Percentiles rank a stretch among this genome's conserved stretches.
phyloP scores from a whole-genome alignment of 2,888 invertebrate species.

The Antheraea yamamai region DNA sequence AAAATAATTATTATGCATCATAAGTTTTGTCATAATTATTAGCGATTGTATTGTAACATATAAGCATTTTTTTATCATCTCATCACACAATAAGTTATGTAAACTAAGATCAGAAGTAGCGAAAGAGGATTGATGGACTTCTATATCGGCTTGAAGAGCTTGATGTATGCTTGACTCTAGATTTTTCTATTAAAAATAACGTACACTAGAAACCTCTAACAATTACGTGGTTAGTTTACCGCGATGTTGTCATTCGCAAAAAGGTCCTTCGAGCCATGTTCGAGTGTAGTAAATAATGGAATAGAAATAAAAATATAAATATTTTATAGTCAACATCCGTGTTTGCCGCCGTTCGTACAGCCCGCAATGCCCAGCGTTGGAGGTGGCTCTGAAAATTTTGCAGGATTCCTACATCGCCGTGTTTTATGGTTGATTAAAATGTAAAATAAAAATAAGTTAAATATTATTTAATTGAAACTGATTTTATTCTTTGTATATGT shows the following conservation, averaged over 20 bases:
- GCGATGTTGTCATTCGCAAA: not conserved
- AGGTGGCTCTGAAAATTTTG: conserved; percentile 68
- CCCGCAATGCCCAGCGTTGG: conserved; percentile 29
- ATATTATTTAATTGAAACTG: conserved; percentile 30
- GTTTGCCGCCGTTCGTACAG: conserved; percentile 29
- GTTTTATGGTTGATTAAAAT: conserved; percentile 42
- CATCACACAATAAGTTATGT: no score
- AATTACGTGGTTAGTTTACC: not conserved
- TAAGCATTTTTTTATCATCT: no score
- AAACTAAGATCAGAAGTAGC: not conserved
- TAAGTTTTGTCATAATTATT: no score
- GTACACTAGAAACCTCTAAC: not conserved
- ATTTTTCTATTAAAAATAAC: not conserved
- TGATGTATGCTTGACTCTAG: not conserved
- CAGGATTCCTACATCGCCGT: conserved; percentile 41
- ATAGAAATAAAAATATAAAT: not conserved
- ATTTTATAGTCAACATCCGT: not conserved
- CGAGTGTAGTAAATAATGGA: not conserved
- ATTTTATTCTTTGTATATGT: conserved; percentile 19
- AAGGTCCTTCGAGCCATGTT: conserved; percentile 1
- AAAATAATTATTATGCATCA: no score
- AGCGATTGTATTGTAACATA: no score
- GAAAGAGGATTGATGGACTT: not conserved
- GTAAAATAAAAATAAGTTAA: conserved; percentile 73
- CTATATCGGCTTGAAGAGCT: not conserved